phyloP scores from a whole-genome alignment of 2,888 invertebrate genomes.

The Luperina nickerlii region DNA sequence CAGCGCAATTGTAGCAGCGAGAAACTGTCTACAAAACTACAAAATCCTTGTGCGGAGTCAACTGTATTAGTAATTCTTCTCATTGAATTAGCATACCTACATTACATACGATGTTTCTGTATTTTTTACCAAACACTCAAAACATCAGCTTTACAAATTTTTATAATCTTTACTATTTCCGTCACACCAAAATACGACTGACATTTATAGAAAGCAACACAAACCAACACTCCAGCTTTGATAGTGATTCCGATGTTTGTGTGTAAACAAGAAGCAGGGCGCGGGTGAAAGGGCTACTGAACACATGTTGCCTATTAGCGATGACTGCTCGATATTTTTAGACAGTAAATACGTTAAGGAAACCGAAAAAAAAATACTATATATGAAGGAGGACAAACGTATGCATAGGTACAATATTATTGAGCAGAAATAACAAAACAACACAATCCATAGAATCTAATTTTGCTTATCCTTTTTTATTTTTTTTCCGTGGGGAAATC shows the following conservation, averaged over 20 bases:
- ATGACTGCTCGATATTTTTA: conserved; percentile 46
- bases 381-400: neutral
- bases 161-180: conserved; percentile 8
- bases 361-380: neutral
- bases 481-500: too few species aligned
- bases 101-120: neutral
- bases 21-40: neutral
- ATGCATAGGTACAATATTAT: neutral
- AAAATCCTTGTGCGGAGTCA: neutral
- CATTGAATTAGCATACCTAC: neutral
- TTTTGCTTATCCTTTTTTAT: too few species aligned
- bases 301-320: conserved; percentile 54
- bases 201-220: conserved; percentile 25
- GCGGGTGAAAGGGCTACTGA: conserved; percentile 34
- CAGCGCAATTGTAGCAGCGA: neutral
- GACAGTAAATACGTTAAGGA: conserved; percentile 8
- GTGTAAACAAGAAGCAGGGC: conserved; percentile 39
- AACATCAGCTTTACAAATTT: conserved; percentile 18
- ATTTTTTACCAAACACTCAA: neutral
- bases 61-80: neutral
- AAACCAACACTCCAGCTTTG: conserved; percentile 36
- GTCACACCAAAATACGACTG: conserved; percentile 16
- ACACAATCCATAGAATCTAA: neutral
- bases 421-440: conserved; percentile 6
- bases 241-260: conserved; percentile 41